These are phyloP conservation scores for Saxidomus purpurata DNA, from an alignment of 1,140 invertebrate species.

Conservation along the genomic window DNA sequence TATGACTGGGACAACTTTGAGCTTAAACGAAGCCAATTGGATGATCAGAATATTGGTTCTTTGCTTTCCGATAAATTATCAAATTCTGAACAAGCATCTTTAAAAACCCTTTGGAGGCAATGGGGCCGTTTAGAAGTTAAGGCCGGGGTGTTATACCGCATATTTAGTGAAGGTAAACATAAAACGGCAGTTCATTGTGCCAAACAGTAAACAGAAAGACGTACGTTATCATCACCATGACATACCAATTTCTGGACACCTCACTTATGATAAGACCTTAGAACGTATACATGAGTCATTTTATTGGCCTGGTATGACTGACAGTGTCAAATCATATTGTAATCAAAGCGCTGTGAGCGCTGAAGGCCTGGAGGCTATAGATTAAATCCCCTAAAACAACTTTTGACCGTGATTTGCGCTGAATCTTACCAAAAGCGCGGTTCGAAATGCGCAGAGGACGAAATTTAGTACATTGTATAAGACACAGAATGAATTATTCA, in stretches of 20 bases:
- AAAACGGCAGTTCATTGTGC: not conserved
- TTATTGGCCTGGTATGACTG: slow-evolving; percentile 10
- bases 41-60: not conserved
- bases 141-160: not conserved
- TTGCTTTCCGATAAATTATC: not conserved
- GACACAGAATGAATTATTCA: no score
- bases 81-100: not conserved
- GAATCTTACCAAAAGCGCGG: no score
- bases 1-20: not conserved
- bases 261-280: not conserved
- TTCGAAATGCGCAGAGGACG: no score
- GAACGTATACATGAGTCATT: not conserved
- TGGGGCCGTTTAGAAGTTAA: not conserved
- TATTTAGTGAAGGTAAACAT: not conserved
- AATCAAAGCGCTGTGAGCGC: no score
- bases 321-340: slow-evolving; percentile 7
- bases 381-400: no score
- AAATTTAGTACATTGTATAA: no score
- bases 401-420: no score
- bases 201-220: not conserved
- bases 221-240: not conserved
- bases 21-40: not conserved
- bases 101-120: slow-evolving; percentile 21
- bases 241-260: not conserved
- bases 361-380: no score